Conservation (phyloP, 2,797 vertebrate genomes). For the Gambelia wislizenii region DNA sequence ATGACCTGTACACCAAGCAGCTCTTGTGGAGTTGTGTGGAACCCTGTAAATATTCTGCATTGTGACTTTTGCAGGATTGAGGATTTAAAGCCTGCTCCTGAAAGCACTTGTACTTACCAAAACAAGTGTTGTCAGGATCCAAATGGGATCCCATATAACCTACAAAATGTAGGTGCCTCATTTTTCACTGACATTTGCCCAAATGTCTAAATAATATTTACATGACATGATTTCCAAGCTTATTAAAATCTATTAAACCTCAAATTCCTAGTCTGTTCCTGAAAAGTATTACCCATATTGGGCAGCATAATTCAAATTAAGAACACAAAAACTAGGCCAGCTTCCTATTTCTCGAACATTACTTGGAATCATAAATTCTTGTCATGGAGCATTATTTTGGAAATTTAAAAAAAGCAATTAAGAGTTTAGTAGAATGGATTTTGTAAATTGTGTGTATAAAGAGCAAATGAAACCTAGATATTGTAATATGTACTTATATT, state of each 20-base stretch:
- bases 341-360: constrained; percentile 77
- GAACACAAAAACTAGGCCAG: constrained; percentile 73
- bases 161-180: constrained; percentile 53
- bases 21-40: constrained; percentile 5
- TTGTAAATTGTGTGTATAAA: constrained; percentile 85
- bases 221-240: constrained; percentile 54
- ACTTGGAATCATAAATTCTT: constrained; percentile 78
- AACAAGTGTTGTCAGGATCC: constrained; percentile 6
- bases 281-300: constrained; percentile 69
- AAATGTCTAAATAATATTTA: constrained; percentile 44
- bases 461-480: constrained; percentile 83
- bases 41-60: not conserved
- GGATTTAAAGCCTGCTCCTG: not conserved
- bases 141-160: constrained; percentile 28
- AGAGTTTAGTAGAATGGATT: constrained; percentile 84
- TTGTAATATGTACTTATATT: constrained; percentile 84
- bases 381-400: constrained; percentile 56
- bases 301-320: constrained; percentile 81
- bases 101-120: constrained; percentile 3
- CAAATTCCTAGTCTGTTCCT: constrained; percentile 39
- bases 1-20: not conserved
- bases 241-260: constrained; percentile 47
- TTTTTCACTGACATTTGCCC: constrained; percentile 53
- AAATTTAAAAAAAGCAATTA: constrained; percentile 73
- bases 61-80: not conserved